These are phyloP conservation scores for Chanos chanos DNA, from an alignment of 2,797 vertebrate species.

Conservation along the genomic window DNA sequence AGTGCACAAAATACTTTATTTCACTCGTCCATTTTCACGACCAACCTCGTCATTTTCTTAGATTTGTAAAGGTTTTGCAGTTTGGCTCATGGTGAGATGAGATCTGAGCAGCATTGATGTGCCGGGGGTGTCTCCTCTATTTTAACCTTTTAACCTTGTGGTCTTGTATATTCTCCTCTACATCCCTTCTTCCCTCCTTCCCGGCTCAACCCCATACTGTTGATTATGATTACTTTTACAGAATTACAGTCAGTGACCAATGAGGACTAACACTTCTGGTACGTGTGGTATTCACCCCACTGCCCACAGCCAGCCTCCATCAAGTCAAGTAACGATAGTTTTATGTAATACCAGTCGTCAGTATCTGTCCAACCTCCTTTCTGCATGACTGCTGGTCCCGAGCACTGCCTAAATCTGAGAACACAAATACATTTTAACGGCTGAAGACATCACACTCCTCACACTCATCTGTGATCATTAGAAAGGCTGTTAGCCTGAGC, in stretches of 20 bases:
- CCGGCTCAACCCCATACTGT: slow-evolving; percentile 71
- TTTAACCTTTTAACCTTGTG: slow-evolving; percentile 47
- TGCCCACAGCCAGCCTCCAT: slow-evolving; percentile 18
- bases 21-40: no score
- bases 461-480: no score
- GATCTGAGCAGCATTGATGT: slow-evolving; percentile 45
- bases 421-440: no score
- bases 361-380: slow-evolving; percentile 9
- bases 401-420: slow-evolving; percentile 1
- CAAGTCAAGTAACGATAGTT: no score
- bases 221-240: slow-evolving; percentile 90
- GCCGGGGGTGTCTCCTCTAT: slow-evolving; percentile 49
- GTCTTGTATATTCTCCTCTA: slow-evolving; percentile 70
- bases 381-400: slow-evolving; percentile 35
- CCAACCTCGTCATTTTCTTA: no score
- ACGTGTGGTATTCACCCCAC: slow-evolving; percentile 74
- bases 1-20: no score
- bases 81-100: slow-evolving; percentile 20
- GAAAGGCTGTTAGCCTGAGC: no score
- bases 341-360: no score
- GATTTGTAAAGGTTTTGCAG: slow-evolving; percentile 21
- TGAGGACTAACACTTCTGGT: slow-evolving; percentile 92
- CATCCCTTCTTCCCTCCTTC: slow-evolving; percentile 58
- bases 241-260: slow-evolving; percentile 99
- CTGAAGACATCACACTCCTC: no score